Base-by-base conservation (phyloP, 2,888 invertebrate genomes). In the Drosophila diplacantha region DNA sequence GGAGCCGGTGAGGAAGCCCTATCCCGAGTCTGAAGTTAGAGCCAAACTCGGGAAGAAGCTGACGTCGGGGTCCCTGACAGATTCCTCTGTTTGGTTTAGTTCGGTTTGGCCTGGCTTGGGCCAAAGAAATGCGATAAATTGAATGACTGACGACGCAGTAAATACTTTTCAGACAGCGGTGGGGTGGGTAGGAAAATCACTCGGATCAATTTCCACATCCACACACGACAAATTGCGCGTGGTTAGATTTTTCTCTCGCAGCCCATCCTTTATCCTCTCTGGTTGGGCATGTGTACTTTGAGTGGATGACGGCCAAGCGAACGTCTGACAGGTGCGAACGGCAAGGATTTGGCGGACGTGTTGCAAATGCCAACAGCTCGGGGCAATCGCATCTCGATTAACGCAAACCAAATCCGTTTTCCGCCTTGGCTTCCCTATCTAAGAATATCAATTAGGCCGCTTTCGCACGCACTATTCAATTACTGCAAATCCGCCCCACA, bases 131-230 rank as follows among this genome's bases (percentile, higher is more conserved):
- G 81, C 80, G 80, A 81, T 81, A 81, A 81, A 81, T 81, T 81
- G 84, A 81, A 81, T 84, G 80, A 81, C 80, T 81, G 80, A 81
- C 84, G 80, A 81, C 75, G 83, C 81, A 78, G 80, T 84, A 81
- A 81, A 81, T 81, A 81, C 84, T 84, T 83, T 79, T 80, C 82
- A 82, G 84, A 83, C 80, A 65, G 62, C 63, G 59, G 44, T 43
- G 69, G 70, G 49, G 60, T 65, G 68, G 53, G 46, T 34, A 54
- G 54, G 65, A 66, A 71, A 80, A 85, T 86, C 86, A 77, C 78
- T 77, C 47, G 83, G 78, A 79, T 79, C 78, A 79, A 79, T 79
- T 79, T 79, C 82, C 72, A 79, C 75, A 60, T 52, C 58, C 74
- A 74, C 64, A 74, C 26, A 56, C 51, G 77, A 83, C 83, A 78